Conservation (phyloP, 2,113 vertebrate species). For the Garra rufa region DNA sequence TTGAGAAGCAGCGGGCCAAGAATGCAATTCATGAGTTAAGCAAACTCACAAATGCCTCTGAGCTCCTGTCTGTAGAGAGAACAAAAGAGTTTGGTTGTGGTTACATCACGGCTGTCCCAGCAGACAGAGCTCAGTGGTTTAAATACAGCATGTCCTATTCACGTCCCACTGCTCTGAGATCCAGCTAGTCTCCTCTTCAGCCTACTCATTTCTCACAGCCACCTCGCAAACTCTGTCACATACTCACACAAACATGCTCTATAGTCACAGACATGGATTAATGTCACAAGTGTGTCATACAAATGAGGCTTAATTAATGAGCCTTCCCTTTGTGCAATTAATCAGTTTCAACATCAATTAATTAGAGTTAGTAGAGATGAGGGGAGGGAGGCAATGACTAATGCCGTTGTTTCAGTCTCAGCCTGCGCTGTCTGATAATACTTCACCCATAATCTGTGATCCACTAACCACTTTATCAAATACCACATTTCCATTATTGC, state of each 20-base stretch:
- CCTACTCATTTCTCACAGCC: constrained; percentile 32
- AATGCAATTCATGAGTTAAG: constrained; percentile 13
- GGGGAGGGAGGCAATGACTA: constrained; percentile 43
- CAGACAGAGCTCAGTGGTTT: constrained; percentile 49
- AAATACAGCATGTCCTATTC: constrained; percentile 39
- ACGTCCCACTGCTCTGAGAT: constrained; percentile 15
- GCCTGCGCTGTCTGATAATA: constrained; percentile 16
- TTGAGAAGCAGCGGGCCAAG: neutral
- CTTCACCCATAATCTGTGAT: constrained; percentile 15
- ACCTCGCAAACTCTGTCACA: constrained; percentile 47
- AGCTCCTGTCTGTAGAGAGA: constrained; percentile 42
- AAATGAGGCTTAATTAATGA: constrained; percentile 67
- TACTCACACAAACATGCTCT: constrained; percentile 9
- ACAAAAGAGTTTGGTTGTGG: constrained; percentile 48
- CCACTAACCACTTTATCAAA: constrained; percentile 7
- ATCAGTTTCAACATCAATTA: constrained; percentile 64
- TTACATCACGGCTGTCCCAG: constrained; percentile 58
- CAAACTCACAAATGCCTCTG: constrained; percentile 31
- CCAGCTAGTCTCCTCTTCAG: constrained; percentile 49
- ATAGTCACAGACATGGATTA: constrained; percentile 42
- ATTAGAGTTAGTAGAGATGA: constrained; percentile 56
- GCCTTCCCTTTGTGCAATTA: constrained; percentile 58
- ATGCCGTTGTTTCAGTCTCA: constrained; percentile 25
- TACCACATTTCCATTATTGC: constrained; percentile 26
- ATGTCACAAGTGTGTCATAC: constrained; percentile 59